phyloP scores from a whole-genome alignment of 2,888 invertebrate species.

The Allacma fusca region DNA sequence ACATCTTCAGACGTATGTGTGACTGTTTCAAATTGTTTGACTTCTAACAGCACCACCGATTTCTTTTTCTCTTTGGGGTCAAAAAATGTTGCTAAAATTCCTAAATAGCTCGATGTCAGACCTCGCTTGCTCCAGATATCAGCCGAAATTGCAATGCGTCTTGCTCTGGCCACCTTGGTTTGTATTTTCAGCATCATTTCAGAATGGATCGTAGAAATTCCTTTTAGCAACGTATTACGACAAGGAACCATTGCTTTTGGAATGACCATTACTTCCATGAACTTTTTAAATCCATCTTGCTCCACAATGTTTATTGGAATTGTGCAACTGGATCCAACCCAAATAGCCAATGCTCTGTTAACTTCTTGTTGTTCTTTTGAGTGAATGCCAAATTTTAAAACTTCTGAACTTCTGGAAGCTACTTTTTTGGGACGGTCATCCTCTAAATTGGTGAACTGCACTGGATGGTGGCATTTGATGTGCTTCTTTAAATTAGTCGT shows the following conservation, averaged over 20 bases:
- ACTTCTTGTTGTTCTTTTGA: neutral
- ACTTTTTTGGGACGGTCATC: too few relatives aligned
- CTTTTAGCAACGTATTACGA: neutral
- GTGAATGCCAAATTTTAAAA: neutral
- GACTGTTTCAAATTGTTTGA: neutral
- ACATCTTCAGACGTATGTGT: neutral
- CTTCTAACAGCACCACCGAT: neutral
- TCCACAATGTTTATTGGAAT: neutral
- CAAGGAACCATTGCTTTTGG: too few relatives aligned
- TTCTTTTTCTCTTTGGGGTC: neutral
- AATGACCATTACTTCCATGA: neutral
- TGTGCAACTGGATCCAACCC: neutral
- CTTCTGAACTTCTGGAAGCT: neutral
- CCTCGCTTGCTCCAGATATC: conserved; percentile 28
- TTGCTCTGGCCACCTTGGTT: neutral
- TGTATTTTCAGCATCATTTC: conserved; percentile 1
- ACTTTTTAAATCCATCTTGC: neutral
- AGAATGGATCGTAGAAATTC: neutral
- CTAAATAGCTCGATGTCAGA: neutral
- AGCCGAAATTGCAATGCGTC: conserved; percentile 1
- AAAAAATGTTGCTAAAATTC: conserved; percentile 23
- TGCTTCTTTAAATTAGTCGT: conserved; percentile 22
- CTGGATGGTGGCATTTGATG: neutral
- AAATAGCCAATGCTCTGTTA: neutral
- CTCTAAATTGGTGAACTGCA: neutral